Evolutionary conservation across 2,888 invertebrate genomes (phyloP), one percentile per base, ranked within the genome.

Genomic region (Phengaris arion): DNA sequence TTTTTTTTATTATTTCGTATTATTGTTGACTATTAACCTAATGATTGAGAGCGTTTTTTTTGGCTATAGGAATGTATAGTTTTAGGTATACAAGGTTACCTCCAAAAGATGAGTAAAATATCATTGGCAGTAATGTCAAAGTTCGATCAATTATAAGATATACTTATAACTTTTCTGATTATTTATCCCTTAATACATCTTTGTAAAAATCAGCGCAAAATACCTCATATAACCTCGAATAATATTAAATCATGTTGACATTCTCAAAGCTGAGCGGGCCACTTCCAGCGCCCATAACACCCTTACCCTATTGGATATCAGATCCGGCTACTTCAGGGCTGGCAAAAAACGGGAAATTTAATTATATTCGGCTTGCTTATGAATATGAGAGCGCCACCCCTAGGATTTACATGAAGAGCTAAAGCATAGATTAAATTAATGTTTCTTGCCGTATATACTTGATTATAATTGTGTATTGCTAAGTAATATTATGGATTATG

Each of bases 211-310:
- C 46, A 8, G 13, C 35, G 13, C 46, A 45, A 68, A 13, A 68
- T 46, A 22, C 22, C 22, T 22, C 22, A 45, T 45, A 68, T 6
- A 13, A 68, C 68, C 46, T 0, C 45, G 13, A 68, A 46, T 68
- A 7, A 46, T 12, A 68, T 68, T 13, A 10, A 59, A 46, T 69
- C 48, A 48, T 51, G 69, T 69, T 69, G 69, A 48, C 69, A 48
- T 15, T 15, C 69, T 15, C 15, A 69, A 55, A 55, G 76, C 54
- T 72, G 76, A 77, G 76, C 74, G 72, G 75, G 70, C 76, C 74
- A 75, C 74, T 76, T 52, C 54, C 51, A 69, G 57, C 73, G 45
- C 78, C 78, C 76, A 77, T 78, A 77, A 77, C 76, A 77, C 76
- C 76, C 59, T 74, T 68, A 2, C 48, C 69, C 59, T 59, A 22